Base-by-base conservation (phyloP, 2,797 vertebrate genomes). In the Sebastes paucispinis region DNA sequence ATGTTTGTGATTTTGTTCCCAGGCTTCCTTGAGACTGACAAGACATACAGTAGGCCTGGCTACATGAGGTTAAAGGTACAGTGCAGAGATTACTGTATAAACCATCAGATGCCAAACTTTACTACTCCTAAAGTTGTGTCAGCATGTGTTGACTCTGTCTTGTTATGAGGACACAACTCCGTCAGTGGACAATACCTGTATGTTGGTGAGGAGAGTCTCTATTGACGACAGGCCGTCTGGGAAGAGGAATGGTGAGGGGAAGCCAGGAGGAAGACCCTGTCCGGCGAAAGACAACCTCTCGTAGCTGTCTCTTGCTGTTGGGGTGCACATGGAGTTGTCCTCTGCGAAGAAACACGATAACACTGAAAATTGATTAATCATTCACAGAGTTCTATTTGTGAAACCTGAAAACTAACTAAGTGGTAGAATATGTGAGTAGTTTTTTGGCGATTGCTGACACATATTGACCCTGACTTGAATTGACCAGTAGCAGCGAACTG, bases 171-270 rank as follows among this genome's bases (percentile, higher is more conserved):
- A 1, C 39, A 31, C 10, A 50, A 24, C 18, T 57, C 57, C 3
- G 50, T 25, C 18, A 8, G 22, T 8, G 36, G 43, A 66, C 32
- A 18, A 14, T 91, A 94, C 94, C 92, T 94, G 92, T 88, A 94
- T 95, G 93, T 99, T 99, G 93, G 98, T 99, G 94, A 99, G 97
- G 77, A 99, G 98, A 62, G 98, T 99, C 96, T 99, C 98, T 97
- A 99, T 99, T 90, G 98, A 99, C 84, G 98, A 99, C 92, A 99
- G 79, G 87, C 98, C 98, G 79, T 99, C 98, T 81, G 98, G 98
- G 94, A 99, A 99, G 83, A 99, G 97, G 84, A 99, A 99, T 85
- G 98, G 98, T 90, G 98, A 98, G 31, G 98, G 98, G 89, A 99
- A 99, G 77, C 98, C 98, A 0, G 98, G 98, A 89, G 97, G 98